These are phyloP conservation scores for Pristionchus maxplancki DNA, from an alignment of 2,888 invertebrate species.

Conservation along the genomic window DNA sequence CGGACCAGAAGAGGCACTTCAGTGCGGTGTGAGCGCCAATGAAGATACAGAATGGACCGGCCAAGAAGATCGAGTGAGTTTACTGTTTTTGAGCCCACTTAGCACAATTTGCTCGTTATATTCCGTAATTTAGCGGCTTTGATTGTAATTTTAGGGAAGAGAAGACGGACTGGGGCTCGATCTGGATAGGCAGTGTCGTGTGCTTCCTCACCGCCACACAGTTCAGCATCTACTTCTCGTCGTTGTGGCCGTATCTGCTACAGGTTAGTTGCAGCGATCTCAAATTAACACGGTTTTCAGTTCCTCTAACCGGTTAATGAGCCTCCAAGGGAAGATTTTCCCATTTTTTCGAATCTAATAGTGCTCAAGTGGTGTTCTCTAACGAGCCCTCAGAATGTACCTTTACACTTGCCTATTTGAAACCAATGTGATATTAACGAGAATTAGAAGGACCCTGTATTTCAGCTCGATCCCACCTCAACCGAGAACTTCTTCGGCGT, in stretches of 20 bases:
- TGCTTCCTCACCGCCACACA: constrained; percentile 55
- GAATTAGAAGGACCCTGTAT: too few relatives aligned
- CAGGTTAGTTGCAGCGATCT: too few relatives aligned
- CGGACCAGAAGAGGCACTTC: background rate
- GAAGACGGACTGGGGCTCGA: constrained; percentile 56
- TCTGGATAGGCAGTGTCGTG: constrained; percentile 53
- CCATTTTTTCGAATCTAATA: too few relatives aligned
- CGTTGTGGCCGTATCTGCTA: constrained; percentile 61
- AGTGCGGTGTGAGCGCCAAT: background rate
- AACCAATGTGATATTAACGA: too few relatives aligned
- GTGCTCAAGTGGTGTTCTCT: too few relatives aligned
- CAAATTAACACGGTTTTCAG: too few relatives aligned
- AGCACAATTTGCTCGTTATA: background rate
- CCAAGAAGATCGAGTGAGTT: constrained; percentile 14
- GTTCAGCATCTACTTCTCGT: constrained; percentile 57
- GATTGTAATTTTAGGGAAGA: background rate
- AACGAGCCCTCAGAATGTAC: too few relatives aligned
- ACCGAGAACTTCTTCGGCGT: constrained; percentile 64
- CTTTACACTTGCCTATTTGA: too few relatives aligned
- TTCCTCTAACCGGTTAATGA: too few relatives aligned
- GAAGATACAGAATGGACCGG: constrained; percentile 4
- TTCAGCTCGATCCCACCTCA: constrained; percentile 52
- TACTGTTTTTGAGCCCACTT: background rate
- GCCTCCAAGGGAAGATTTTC: too few relatives aligned
- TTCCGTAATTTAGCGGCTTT: too few relatives aligned